Percentiles rank a stretch among this genome's conserved stretches.
Conservation (phyloP, 2,113 vertebrate species). For the Perca flavescens region DNA sequence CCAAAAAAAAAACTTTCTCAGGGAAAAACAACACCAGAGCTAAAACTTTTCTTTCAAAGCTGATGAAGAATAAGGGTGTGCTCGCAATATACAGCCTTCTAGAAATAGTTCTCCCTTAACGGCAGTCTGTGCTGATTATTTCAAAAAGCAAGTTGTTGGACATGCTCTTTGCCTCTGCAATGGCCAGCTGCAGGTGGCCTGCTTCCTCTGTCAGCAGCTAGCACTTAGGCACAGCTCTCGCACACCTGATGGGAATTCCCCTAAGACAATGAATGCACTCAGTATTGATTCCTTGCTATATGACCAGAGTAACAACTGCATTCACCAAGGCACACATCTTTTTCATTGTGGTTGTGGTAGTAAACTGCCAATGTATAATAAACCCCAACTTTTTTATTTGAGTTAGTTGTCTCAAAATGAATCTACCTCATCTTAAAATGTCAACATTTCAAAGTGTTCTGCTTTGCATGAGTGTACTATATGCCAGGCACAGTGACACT, state of each 20-base stretch:
- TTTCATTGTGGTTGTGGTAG: neutral
- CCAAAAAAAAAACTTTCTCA: slow-evolving; percentile 17
- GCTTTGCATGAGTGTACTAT: neutral
- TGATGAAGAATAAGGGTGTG: neutral
- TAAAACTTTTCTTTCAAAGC: slow-evolving; percentile 20
- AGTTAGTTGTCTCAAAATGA: neutral
- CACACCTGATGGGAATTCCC: neutral
- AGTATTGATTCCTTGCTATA: slow-evolving; percentile 14
- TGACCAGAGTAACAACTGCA: slow-evolving; percentile 5
- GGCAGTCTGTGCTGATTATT: slow-evolving; percentile 3
- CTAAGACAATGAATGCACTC: neutral
- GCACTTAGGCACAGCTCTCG: neutral
- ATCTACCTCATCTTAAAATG: neutral
- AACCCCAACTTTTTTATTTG: neutral
- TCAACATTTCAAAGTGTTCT: neutral
- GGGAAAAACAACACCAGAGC: slow-evolving; percentile 3
- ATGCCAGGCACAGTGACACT: neutral
- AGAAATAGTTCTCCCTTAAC: neutral
- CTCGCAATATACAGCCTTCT: neutral
- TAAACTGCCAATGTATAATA: neutral
- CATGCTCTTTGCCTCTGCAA: slow-evolving; percentile 6
- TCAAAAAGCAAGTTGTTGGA: neutral
- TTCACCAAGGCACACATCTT: neutral
- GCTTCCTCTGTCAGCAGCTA: neutral
- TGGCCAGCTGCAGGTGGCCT: neutral